Percentiles rank a stretch among this genome's conserved stretches.
phyloP scores from a whole-genome alignment of 2,113 vertebrate species.

The Dolichotis patagonum region DNA sequence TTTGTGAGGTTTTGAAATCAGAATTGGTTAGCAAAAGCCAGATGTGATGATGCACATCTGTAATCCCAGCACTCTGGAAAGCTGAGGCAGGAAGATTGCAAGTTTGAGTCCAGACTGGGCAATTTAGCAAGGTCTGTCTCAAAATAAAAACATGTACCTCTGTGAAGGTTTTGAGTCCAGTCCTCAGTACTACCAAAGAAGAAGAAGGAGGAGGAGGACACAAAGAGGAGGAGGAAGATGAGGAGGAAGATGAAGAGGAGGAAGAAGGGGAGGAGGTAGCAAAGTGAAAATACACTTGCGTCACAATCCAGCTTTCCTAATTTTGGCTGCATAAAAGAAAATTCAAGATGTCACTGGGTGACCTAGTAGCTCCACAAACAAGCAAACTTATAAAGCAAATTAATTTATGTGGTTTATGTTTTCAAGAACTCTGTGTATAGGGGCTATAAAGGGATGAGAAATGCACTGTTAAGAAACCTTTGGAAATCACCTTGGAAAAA shows the following conservation, averaged over 20 bases:
- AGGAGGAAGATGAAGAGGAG: too few species aligned
- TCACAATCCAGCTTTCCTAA: background rate
- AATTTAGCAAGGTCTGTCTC: background rate
- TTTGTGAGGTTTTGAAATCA: slow-evolving; percentile 16
- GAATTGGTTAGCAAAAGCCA: background rate
- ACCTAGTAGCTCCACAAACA: slow-evolving; percentile 18
- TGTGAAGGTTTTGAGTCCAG: background rate
- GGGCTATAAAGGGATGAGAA: background rate
- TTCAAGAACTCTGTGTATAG: background rate
- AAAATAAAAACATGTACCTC: background rate
- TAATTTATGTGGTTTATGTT: background rate
- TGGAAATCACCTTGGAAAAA: background rate
- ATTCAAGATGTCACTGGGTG: slow-evolving; percentile 40
- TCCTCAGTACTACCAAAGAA: background rate
- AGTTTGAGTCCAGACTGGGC: background rate
- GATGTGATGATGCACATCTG: background rate
- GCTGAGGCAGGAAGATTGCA: background rate
- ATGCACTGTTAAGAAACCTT: background rate
- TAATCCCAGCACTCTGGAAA: background rate
- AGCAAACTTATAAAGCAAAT: slow-evolving; percentile 46
- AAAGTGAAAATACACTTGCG: slow-evolving; percentile 47
- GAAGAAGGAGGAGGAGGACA: too few species aligned
- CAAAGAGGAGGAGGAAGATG: background rate
- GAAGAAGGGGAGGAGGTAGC: background rate
- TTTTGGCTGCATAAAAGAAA: slow-evolving; percentile 43